Percentiles rank a stretch among this genome's conserved stretches.
Conservation (phyloP, 2,797 vertebrate species). For the Malacoctenus gilli region DNA sequence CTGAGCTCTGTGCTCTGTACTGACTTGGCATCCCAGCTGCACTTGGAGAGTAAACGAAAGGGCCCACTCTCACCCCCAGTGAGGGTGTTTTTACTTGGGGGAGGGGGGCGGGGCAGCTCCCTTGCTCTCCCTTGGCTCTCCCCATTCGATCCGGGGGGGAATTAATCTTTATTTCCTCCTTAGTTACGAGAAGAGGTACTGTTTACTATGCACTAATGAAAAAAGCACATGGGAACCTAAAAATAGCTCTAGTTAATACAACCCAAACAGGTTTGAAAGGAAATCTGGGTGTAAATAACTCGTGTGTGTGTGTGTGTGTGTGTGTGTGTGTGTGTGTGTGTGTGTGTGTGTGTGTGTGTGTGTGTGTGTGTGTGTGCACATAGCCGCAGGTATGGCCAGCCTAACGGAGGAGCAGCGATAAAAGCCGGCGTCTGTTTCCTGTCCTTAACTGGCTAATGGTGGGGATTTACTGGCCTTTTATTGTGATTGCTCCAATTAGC, state of each 20-base stretch:
- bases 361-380: conserved; percentile 26
- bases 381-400: conserved; percentile 58
- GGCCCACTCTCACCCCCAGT: conserved; percentile 24
- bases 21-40: conserved; percentile 32
- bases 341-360: conserved; percentile 36
- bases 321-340: conserved; percentile 5
- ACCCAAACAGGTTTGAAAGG: conserved; percentile 45
- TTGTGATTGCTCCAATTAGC: conserved; percentile 74
- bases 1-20: conserved; percentile 29
- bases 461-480: conserved; percentile 77
- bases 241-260: conserved; percentile 56
- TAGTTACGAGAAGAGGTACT: conserved; percentile 45
- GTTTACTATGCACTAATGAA: conserved; percentile 64
- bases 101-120: conserved; percentile 39
- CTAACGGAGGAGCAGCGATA: conserved; percentile 52
- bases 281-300: conserved; percentile 52
- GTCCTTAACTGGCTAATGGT: conserved; percentile 71
- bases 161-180: conserved; percentile 57
- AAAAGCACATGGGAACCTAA: conserved; percentile 60
- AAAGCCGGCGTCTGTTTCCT: conserved; percentile 76
- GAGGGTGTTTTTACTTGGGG: conserved; percentile 53
- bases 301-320: conserved; percentile 8
- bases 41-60: conserved; percentile 27
- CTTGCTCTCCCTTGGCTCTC: conserved; percentile 34
- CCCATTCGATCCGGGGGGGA: conserved; percentile 36